Base-by-base conservation (phyloP, 2,888 invertebrate genomes). In the Papilio demoleus region DNA sequence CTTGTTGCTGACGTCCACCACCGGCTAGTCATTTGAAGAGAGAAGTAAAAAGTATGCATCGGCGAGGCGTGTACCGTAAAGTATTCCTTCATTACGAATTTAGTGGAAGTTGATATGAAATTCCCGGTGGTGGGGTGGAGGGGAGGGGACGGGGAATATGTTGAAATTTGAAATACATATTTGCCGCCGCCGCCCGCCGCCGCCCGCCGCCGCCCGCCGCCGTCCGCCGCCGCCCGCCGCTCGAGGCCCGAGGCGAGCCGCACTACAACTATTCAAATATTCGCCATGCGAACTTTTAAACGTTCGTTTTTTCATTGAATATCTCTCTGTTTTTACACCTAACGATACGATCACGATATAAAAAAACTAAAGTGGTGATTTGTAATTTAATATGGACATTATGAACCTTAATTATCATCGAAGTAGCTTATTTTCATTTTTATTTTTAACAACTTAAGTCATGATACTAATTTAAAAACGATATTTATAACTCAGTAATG, bases 151-250 rank as follows among this genome's bases (percentile, higher is more conserved):
- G 69, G 67, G 69, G 75, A 74, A 74, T 73, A 77, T 77, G 78
- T 77, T 82, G 81, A 84, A 83, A 80, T 81, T 81, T 80, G 76
- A 80, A 83, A 86, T 83, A 85, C 84, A 86, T 84, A 86, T 84
- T 86, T 83, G 80, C 76, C 78, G 75, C 69, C 70, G 74, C 81
- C 74, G 82, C 81, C 77, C 72, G 76, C 45, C 19, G 45, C 9
- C 9, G 12, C 45, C 31, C 53, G 53, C 74, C 72, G 76, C 14
- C 14, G 38, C 38, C 38, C 78, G 75, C 69, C 70, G 74, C 81
- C 74, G 82, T 81, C 77, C 72, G 76, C 45, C 19, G 45, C 9
- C 9, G 12, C 45, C 31, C 53, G 53, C 74, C 72, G 76, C 14
- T 2, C n/a, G n/a, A 68, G 78, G 9, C 31, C 11, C 19, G 47